A percentile compares a stretch with the other conserved stretches of the same genome.
Conservation (phyloP, 2,888 invertebrate species). For the Ophion ellenae region DNA sequence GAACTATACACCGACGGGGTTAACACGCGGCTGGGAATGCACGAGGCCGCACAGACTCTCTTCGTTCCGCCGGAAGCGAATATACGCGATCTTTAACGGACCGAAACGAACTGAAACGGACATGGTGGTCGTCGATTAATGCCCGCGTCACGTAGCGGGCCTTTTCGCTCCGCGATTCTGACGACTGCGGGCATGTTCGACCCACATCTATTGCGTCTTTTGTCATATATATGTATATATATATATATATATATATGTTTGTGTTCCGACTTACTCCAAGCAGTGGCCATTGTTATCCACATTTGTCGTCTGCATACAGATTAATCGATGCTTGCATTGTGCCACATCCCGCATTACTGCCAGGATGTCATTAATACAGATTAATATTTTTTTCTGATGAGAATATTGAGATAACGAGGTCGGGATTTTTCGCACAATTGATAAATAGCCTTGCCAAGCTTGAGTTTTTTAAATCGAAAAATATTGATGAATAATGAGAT, state of each 20-base stretch:
- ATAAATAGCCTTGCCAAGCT: no score
- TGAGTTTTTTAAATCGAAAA: no score
- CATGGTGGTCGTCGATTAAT: constrained; percentile 73
- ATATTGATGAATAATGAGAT: no score
- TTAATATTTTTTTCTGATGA: no score
- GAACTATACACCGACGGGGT: constrained; percentile 42
- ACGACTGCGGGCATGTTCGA: constrained; percentile 48
- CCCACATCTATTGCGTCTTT: constrained; percentile 27
- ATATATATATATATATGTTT: no score
- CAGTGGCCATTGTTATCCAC: constrained; percentile 6
- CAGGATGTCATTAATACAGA: neutral
- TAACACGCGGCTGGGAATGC: constrained; percentile 57
- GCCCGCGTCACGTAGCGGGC: constrained; percentile 64
- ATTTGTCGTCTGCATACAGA: constrained; percentile 12
- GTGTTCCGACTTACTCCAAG: neutral
- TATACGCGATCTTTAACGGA: constrained; percentile 71
- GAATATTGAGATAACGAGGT: no score
- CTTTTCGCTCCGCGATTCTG: constrained; percentile 66
- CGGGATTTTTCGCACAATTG: no score
- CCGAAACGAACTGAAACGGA: constrained; percentile 74
- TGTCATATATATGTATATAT: neutral
- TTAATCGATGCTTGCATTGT: constrained; percentile 1
- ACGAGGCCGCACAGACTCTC: constrained; percentile 60
- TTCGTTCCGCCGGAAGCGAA: constrained; percentile 75
- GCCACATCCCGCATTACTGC: neutral